Percentiles rank a stretch among this genome's conserved stretches.
phyloP scores from a whole-genome alignment of 1,140 invertebrate species.

The Plutomurus gul region DNA sequence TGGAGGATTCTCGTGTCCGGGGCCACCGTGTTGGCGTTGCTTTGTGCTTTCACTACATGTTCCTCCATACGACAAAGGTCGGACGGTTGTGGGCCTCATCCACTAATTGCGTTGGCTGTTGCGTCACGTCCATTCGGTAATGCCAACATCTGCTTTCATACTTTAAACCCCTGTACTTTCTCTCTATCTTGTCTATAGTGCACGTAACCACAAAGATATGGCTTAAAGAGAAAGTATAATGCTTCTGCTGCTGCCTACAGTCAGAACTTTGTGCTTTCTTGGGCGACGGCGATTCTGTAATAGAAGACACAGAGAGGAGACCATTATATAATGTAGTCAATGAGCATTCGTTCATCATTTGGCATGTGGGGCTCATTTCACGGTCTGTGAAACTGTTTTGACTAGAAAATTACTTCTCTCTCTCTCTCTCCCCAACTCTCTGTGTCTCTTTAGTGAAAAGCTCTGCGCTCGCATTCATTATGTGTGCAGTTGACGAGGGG shows the following conservation, averaged over 20 bases:
- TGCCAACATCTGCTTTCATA: slow-evolving; percentile 28
- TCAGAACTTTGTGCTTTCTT: not conserved
- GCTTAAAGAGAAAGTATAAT: too few species aligned
- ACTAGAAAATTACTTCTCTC: slow-evolving; percentile 33
- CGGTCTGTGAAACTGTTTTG: slow-evolving; percentile 38
- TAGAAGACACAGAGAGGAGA: too few species aligned
- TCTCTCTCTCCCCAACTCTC: too few species aligned
- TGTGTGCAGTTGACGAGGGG: not conserved
- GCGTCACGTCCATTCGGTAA: slow-evolving; percentile 52
- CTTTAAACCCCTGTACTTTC: not conserved
- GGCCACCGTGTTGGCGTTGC: slow-evolving; percentile 12
- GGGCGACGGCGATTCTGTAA: not conserved
- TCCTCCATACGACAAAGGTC: slow-evolving; percentile 48
- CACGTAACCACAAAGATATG: not conserved
- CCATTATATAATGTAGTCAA: slow-evolving; percentile 1
- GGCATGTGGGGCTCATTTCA: slow-evolving; percentile 33
- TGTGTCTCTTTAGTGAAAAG: too few species aligned
- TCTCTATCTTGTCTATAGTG: not conserved
- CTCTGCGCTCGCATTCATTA: not conserved
- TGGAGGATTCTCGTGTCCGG: slow-evolving; percentile 37
- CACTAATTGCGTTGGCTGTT: slow-evolving; percentile 51
- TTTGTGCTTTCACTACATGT: not conserved
- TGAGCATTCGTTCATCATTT: slow-evolving; percentile 18
- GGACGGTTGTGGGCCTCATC: slow-evolving; percentile 52
- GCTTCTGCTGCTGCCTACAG: too few species aligned